Percentiles rank a stretch among this genome's conserved stretches.
Conservation (phyloP, 1,140 invertebrate species). For the Aphaenogaster floridana region DNA sequence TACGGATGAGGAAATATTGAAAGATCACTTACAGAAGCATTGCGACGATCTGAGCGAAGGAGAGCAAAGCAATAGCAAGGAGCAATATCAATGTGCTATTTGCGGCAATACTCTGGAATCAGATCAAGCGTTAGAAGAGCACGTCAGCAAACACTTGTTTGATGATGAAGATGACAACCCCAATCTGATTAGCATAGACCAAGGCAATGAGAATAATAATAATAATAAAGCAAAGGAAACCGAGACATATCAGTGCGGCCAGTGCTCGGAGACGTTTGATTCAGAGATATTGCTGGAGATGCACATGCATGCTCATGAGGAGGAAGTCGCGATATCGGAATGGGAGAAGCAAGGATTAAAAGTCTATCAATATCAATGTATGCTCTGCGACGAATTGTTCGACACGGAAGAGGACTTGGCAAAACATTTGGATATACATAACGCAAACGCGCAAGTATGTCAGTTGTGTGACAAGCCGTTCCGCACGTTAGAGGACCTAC, state of each 20-base stretch:
- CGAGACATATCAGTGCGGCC: slow-evolving; percentile 75
- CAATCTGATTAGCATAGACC: slow-evolving; percentile 80
- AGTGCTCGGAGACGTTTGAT: slow-evolving; percentile 79
- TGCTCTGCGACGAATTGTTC: slow-evolving; percentile 82
- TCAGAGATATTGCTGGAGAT: slow-evolving; percentile 82
- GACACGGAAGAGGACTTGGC: slow-evolving; percentile 76
- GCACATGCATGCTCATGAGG: slow-evolving; percentile 83
- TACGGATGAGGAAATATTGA: slow-evolving; percentile 82
- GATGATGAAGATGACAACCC: slow-evolving; percentile 85
- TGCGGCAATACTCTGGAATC: slow-evolving; percentile 81
- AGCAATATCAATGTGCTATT: slow-evolving; percentile 84
- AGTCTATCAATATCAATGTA: slow-evolving; percentile 62
- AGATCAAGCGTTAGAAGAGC: slow-evolving; percentile 80
- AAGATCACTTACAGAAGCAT: slow-evolving; percentile 85
- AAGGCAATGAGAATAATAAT: slow-evolving; percentile 41
- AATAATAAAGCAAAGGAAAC: slow-evolving; percentile 46
- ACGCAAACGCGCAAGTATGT: slow-evolving; percentile 81
- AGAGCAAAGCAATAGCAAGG: slow-evolving; percentile 75
- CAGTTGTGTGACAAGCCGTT: slow-evolving; percentile 84
- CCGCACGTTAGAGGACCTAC: slow-evolving; percentile 79
- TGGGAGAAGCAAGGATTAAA: slow-evolving; percentile 80
- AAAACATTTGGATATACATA: slow-evolving; percentile 81
- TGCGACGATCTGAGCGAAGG: slow-evolving; percentile 84
- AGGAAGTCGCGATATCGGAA: slow-evolving; percentile 82
- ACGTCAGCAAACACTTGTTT: slow-evolving; percentile 83